Conservation (phyloP, 2,797 vertebrate species). For the Cichlasoma orientale region DNA sequence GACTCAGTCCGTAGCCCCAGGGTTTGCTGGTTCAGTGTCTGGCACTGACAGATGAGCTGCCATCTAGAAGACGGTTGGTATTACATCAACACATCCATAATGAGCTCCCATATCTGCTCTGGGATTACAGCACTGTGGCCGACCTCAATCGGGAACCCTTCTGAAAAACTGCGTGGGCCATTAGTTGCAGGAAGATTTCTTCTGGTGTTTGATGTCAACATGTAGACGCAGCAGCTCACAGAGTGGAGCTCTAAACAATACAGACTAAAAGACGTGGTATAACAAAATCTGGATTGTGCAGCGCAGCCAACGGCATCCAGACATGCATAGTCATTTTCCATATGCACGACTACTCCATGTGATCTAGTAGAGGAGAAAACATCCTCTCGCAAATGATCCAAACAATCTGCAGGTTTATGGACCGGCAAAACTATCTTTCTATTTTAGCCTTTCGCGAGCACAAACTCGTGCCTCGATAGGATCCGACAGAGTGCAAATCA, state of each 20-base stretch:
- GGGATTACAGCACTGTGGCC: not conserved
- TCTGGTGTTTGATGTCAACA: not conserved
- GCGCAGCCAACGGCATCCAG: not conserved
- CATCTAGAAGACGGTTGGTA: conserved; percentile 4
- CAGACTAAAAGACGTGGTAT: not conserved
- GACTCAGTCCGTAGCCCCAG: not conserved
- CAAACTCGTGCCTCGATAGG: not conserved
- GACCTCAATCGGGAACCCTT: not conserved
- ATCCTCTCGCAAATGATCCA: not conserved
- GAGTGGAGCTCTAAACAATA: not conserved
- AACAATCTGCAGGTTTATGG: not conserved
- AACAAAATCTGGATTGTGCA: not conserved
- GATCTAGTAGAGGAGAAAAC: not conserved
- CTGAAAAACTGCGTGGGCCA: not conserved
- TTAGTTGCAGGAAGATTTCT: not conserved
- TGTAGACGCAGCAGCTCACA: not conserved
- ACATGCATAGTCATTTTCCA: not conserved
- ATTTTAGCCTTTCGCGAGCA: not conserved
- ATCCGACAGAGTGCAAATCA: conserved; percentile 12
- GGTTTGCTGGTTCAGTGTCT: not conserved
- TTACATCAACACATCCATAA: conserved; percentile 17
- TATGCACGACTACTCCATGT: not conserved
- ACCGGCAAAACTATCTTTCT: not conserved
- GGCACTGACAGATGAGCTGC: conserved; percentile 17
- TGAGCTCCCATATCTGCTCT: not conserved